Evolutionary conservation across 1,140 invertebrate species (phyloP), one percentile per base, ranked within the genome.

Genomic region (Hormaphis cornu): DNA sequence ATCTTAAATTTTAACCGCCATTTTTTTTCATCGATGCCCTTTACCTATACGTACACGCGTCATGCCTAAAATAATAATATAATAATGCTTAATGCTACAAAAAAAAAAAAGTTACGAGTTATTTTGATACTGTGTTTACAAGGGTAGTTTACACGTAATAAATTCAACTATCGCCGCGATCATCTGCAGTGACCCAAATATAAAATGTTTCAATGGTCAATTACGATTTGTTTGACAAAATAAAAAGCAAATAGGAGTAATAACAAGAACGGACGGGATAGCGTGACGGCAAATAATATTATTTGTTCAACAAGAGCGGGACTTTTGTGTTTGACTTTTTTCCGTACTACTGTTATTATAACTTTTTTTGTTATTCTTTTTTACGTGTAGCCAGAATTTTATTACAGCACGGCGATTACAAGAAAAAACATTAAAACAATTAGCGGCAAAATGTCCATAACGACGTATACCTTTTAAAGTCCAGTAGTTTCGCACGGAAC

Each of bases 351-450:
- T n/a, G n/a, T n/a, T n/a, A n/a, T n/a, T n/a, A n/a, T n/a, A n/a
- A n/a, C n/a, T n/a, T n/a, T 14, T 16, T 12, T 26, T 50, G 22
- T 53, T 56, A 22, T 24, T 54, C n/a, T 58, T 40, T 30, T 20
- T n/a, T 66, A 50, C 35, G 61, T 66, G 44, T 35, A 58, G 14
- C 50, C 30, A 14, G 20, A 63, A 48, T 33, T 48, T 66, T 46
- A 48, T 35, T 50, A 46, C 12, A 30, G 61, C 22, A 22, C 20
- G 28, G 61, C 61, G 61, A 66, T 61, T 61, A 61, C 58, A 61
- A 46, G 40, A 28, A 61, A 35, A 44, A 66, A 66, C 61, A 48
- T 66, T 66, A 66, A 66, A 66, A 66, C 61, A 66, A 66, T 66
- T 66, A 66, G 44, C 61, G 18, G 20, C 30, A 24, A 66, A 63